Evolutionary conservation across 2,797 vertebrate species (phyloP), one percentile per base, ranked within the genome.

Genomic region (Micrastur ruficollis): DNA sequence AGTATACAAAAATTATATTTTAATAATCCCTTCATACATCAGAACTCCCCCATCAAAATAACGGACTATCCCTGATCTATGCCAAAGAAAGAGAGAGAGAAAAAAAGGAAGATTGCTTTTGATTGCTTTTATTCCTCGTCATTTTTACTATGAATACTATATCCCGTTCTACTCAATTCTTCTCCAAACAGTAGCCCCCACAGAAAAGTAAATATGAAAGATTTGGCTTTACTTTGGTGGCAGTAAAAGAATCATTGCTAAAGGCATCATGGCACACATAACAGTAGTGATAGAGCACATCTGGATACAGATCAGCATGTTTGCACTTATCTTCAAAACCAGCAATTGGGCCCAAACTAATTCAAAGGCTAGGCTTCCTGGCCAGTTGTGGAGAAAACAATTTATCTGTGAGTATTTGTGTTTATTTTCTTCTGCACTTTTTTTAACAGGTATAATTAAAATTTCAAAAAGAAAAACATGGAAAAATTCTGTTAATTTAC

Each of bases 41-140:
- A 76, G 14, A 82, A 55, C 20, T 66, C 11, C 0, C 1, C 4
- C 11, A 18, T 42, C 12, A 70, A 74, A 87, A 50, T 38, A 79
- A 61, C 16, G 3, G 11, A 1, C 3, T 74, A 15, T 49, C 5
- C 12, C 11, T 84, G 16, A 36, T 52, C 9, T 62, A 12, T 42
- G 19, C 3, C 11, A 49, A 81, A 88, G 42, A 56, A 11, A 61
- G 5, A 13, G 22, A 11, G 14, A 26, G 1, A 1, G 6, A 23
- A 34, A 29, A 47, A 40, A 17, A 36, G 19, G 12, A 21, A 46
- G 4, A 22, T 8, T 10, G 38, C 38, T 40, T 40, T 40, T 40
- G 38, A 40, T 38, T 26, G 0, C 0, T 13, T 82, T 50, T 55
- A 47, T 42, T 73, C 13, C 8, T 76, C 49, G 5, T 55, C 1